Base-by-base conservation (phyloP, 2,888 invertebrate species). In the Drosophila sordidula region DNA sequence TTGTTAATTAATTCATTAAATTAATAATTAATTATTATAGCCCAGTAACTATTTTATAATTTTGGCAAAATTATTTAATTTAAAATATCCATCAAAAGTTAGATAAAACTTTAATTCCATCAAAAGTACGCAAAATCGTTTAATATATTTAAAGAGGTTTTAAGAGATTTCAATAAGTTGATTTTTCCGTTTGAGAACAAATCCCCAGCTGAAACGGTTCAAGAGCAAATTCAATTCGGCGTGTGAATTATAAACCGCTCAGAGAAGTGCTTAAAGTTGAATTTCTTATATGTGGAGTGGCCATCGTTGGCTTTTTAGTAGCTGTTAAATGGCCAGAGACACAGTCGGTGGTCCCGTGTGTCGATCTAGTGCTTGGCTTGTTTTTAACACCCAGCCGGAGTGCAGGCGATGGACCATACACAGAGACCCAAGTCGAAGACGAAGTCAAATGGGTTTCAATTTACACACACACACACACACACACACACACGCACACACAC, bases 361-460 rank as follows among this genome's bases (percentile, higher is more conserved):
- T 61, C 55, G 63, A 68, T 75, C 86, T 82, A 71, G 70, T 81
- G 76, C 67, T 66, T 73, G 84, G 86, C 83, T 85, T 82, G 80
- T 87, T 90, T 89, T 90, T 87, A 89, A 89, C 91, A 90, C 90
- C 87, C 84, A 70, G 55, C 4, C 54, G 11, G 12, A 32, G 32
- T 32, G 25, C 44, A 25, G 16, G 26, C 52, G 65, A 34, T 69
- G 49, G 18, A 56, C 12, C 36, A 25, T 6, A n/a, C 11, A 18
- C 32, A 47, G 22, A 32, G 49, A 38, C 32, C 39, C 46, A 39
- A 61, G 61, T 52, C 58, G 80, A 87, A 87, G 59, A 39, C 22
- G 46, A 36, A 67, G 64, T 63, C 65, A 87, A 90, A 89, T 90
- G 85, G 85, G 83, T 90, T 82, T 82, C 77, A 79, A 83, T 80